phyloP scores from a whole-genome alignment of 1,140 invertebrate species.

The Plutomurus gul region DNA sequence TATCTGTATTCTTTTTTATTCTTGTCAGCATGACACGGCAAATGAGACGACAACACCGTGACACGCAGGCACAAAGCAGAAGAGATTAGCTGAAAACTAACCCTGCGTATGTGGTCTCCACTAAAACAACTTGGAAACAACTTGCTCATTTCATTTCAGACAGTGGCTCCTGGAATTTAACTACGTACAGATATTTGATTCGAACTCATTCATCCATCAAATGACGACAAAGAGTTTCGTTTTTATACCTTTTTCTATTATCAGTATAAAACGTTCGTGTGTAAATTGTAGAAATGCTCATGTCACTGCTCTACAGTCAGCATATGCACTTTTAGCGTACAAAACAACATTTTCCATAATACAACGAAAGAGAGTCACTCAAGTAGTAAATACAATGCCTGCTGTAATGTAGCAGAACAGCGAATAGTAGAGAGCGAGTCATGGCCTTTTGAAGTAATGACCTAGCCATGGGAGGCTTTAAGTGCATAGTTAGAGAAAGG shows the following conservation, averaged over 20 bases:
- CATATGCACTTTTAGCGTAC: no score
- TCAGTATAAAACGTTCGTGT: background rate
- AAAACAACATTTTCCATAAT: no score
- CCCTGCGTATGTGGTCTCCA: background rate
- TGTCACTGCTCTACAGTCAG: no score
- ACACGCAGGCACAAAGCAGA: background rate
- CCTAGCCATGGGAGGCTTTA: background rate
- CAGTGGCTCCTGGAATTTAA: background rate
- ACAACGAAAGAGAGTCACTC: no score
- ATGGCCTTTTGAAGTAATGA: background rate
- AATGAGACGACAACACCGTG: background rate
- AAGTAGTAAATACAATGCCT: no score
- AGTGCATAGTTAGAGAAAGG: background rate
- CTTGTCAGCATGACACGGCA: background rate
- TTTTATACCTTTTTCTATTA: background rate
- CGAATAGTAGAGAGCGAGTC: background rate
- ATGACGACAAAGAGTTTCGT: background rate
- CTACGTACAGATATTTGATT: background rate
- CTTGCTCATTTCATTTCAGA: background rate
- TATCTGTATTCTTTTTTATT: background rate
- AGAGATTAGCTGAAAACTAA: background rate
- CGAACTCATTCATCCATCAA: background rate
- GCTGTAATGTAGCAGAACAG: background rate
- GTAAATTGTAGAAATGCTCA: background rate
- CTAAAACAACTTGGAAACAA: background rate